Evolutionary conservation across 2,888 invertebrate genomes (phyloP).

Genomic region (Taenaris catops): DNA sequence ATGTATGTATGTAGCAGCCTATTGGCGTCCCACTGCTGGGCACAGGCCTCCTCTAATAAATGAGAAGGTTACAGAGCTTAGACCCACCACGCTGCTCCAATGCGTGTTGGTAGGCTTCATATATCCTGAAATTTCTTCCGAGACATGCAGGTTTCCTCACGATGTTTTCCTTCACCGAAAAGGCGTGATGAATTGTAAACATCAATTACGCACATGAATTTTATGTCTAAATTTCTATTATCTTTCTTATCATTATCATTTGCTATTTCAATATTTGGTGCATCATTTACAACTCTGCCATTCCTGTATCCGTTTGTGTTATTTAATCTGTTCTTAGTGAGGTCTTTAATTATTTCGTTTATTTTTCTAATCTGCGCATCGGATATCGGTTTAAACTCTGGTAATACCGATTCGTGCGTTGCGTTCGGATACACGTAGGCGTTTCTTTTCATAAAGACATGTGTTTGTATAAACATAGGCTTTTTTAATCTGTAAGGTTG

Average conservation of each 20-base stretch:
- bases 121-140: too few species aligned
- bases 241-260: slow-evolving; percentile 26
- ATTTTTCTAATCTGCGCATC: slow-evolving; percentile 63
- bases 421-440: slow-evolving; percentile 48
- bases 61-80: too few species aligned
- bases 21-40: too few species aligned
- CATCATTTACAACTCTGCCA: slow-evolving; percentile 36
- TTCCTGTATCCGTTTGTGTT: slow-evolving; percentile 38
- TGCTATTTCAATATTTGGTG: slow-evolving; percentile 21
- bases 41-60: too few species aligned
- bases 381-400: slow-evolving; percentile 64
- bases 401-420: slow-evolving; percentile 39
- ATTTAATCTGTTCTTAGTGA: slow-evolving; percentile 32
- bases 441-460: slow-evolving; percentile 38
- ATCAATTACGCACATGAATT: too few species aligned
- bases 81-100: too few species aligned
- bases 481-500: slow-evolving; percentile 35
- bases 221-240: slow-evolving; percentile 24
- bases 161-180: too few species aligned
- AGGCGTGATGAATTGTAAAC: too few species aligned
- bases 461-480: slow-evolving; percentile 68
- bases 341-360: slow-evolving; percentile 52
- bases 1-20: too few species aligned
- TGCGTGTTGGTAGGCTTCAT: too few species aligned
- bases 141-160: too few species aligned